Percentiles rank a stretch among this genome's conserved stretches.
Evolutionary conservation across 2,888 invertebrate species (phyloP).

Genomic region (Escarpia spicata): DNA sequence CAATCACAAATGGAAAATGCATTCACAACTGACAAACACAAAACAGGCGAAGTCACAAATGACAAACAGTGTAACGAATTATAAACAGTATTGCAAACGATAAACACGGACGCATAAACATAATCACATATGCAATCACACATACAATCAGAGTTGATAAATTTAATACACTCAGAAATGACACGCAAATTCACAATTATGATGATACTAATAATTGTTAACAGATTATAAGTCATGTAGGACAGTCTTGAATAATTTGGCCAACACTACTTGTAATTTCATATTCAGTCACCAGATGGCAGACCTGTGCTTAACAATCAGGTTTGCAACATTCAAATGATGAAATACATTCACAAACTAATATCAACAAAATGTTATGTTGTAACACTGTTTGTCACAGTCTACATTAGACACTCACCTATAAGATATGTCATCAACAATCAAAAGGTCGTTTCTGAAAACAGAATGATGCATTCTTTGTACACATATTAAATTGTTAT

Average conservation of each 20-base stretch:
- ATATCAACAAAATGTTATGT: neutral
- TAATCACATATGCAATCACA: neutral
- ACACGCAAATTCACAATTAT: too few relatives aligned
- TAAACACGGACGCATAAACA: neutral
- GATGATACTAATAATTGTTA: neutral
- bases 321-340: neutral
- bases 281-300: neutral
- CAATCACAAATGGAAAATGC: neutral
- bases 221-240: neutral
- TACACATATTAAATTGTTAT: neutral
- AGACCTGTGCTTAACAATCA: neutral
- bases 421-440: slow-evolving; percentile 78
- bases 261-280: neutral
- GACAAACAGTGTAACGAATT: neutral
- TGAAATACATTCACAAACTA: neutral
- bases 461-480: slow-evolving; percentile 18
- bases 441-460: slow-evolving; percentile 75
- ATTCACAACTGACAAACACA: neutral
- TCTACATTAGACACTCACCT: slow-evolving; percentile 44
- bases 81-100: neutral
- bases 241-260: neutral
- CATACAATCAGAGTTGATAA: neutral
- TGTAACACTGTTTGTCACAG: neutral
- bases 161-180: neutral
- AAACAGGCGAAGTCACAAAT: neutral